Evolutionary conservation across 1,140 invertebrate genomes (phyloP).

Genomic region (Caenorhabditis latens): DNA sequence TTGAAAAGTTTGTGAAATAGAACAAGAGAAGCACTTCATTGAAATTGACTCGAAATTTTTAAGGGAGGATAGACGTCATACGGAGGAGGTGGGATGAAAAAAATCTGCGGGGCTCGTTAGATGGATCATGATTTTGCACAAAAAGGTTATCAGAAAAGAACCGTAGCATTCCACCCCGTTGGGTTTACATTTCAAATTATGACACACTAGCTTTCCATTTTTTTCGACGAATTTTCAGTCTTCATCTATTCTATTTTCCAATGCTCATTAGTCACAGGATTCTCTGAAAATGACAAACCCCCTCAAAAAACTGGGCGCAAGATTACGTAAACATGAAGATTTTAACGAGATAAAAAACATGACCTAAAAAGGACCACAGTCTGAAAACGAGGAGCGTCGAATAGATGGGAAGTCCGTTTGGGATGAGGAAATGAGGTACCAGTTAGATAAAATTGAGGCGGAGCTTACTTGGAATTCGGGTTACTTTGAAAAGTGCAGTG

Average conservation of each 20-base stretch:
- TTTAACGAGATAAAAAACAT: constrained; percentile 19
- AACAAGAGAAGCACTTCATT: background rate
- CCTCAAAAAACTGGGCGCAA: background rate
- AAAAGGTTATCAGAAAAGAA: too few relatives aligned
- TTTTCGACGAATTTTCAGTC: too few relatives aligned
- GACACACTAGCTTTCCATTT: too few relatives aligned
- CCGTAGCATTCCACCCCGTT: too few relatives aligned
- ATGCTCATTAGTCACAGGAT: background rate
- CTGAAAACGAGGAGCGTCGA: background rate
- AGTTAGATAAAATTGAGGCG: background rate
- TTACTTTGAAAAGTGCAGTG: background rate
- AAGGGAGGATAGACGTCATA: background rate
- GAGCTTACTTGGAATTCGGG: background rate
- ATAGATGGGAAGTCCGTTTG: background rate
- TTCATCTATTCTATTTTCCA: background rate
- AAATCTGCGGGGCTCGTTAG: too few relatives aligned
- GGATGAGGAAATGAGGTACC: background rate
- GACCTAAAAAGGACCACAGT: background rate
- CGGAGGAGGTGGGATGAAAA: too few relatives aligned
- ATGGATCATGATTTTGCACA: too few relatives aligned
- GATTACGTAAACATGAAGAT: constrained; percentile 6
- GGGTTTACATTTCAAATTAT: too few relatives aligned
- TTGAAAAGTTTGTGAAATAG: background rate
- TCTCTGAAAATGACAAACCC: constrained; percentile 11
- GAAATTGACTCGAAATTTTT: background rate